A percentile compares a stretch with the other conserved stretches of the same genome.
phyloP scores from a whole-genome alignment of 2,797 vertebrate genomes.

The Phrynocephalus guinanensis region DNA sequence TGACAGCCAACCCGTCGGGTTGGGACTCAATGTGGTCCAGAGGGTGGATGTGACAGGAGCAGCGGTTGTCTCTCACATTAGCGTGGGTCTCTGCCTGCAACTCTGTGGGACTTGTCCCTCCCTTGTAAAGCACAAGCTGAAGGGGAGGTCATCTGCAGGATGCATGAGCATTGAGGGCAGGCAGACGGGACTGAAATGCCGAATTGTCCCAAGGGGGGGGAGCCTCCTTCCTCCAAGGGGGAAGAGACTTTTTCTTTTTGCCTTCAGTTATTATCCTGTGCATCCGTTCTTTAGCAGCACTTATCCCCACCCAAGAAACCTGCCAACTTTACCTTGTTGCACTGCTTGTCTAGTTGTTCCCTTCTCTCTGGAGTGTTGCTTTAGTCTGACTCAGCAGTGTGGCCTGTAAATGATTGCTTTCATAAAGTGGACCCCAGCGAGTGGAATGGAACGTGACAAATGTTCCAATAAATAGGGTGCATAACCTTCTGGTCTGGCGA shows the following conservation, averaged over 20 bases:
- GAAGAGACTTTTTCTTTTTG: conserved; percentile 40
- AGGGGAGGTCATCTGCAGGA: background rate
- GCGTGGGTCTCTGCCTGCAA: no score
- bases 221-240: conserved; percentile 49
- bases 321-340: background rate
- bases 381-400: background rate
- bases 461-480: conserved; percentile 61
- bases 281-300: conserved; percentile 43
- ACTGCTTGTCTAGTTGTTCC: background rate
- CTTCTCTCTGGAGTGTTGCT: rapidly evolving
- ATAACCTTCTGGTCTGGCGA: conserved; percentile 33
- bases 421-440: conserved; percentile 64
- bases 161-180: conserved; percentile 16
- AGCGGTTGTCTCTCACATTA: background rate
- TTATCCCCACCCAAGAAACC: rapidly evolving
- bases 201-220: background rate
- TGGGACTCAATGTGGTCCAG: conserved; percentile 24
- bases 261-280: conserved; percentile 41
- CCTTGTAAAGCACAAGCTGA: background rate
- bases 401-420: conserved; percentile 68
- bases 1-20: background rate
- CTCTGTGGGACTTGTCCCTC: background rate
- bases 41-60: background rate
- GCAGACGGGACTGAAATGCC: conserved; percentile 56
- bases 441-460: conserved; percentile 60